Conservation (phyloP, 53 echinoderm and acorn worm species). For the Patiria pectinifera region DNA sequence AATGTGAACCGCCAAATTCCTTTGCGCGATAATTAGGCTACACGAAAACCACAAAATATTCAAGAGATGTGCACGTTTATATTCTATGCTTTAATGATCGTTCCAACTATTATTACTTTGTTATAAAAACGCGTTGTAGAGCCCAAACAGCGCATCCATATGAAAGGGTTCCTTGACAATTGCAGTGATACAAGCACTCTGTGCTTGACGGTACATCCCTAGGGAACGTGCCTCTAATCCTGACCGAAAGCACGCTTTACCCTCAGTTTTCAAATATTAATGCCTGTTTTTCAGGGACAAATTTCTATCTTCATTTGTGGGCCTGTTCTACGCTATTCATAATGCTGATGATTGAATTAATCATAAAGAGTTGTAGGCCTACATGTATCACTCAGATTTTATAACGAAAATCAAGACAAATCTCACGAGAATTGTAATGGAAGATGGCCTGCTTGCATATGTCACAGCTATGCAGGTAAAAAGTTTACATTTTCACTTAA, state of each 20-base stretch:
- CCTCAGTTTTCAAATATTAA: conserved; percentile 39
- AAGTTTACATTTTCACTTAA: background rate
- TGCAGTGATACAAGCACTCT: background rate
- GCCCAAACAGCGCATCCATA: too few relatives aligned
- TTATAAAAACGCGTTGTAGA: too few relatives aligned
- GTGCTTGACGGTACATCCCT: background rate
- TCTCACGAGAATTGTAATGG: conserved; percentile 52
- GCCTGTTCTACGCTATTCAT: background rate
- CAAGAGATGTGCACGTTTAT: too few relatives aligned
- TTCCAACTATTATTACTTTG: too few relatives aligned
- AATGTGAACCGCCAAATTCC: too few relatives aligned
- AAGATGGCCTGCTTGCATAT: background rate
- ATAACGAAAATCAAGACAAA: background rate
- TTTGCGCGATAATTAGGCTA: too few relatives aligned
- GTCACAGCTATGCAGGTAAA: background rate
- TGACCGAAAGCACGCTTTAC: conserved; percentile 1
- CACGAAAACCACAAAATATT: too few relatives aligned
- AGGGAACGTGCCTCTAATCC: background rate
- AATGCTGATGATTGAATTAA: conserved; percentile 12
- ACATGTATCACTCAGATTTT: background rate
- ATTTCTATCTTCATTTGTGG: conserved; percentile 1
- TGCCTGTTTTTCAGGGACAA: conserved; percentile 12
- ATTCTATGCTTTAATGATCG: too few relatives aligned
- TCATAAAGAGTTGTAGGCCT: conserved; percentile 21
- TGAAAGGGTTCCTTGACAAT: background rate